Evolutionary conservation across 2,888 invertebrate genomes (phyloP).

Genomic region (Tetramorium bicarinatum): DNA sequence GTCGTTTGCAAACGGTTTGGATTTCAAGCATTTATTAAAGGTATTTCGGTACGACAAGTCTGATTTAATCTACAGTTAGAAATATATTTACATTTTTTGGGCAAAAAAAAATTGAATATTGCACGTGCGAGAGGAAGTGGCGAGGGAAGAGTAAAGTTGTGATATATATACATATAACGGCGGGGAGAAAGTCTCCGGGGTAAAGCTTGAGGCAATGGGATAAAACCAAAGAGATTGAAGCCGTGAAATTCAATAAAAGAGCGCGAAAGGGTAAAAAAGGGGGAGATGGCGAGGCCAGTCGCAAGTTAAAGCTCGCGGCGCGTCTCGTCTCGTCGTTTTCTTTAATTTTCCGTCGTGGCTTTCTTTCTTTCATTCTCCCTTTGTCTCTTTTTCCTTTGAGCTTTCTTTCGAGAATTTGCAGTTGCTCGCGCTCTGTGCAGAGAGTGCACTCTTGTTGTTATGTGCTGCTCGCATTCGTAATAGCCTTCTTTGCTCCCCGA

Average conservation of each 20-base stretch:
- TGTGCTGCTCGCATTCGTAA: neutral
- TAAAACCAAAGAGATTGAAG: constrained; percentile 30
- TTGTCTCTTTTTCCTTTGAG: neutral
- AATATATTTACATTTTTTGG: constrained; percentile 6
- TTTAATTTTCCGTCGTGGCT: constrained; percentile 27
- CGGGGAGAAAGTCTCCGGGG: neutral
- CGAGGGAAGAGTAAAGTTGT: neutral
- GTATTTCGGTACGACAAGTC: neutral
- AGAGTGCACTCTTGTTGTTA: constrained; percentile 38
- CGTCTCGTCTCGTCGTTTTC: constrained; percentile 31
- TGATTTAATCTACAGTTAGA: neutral
- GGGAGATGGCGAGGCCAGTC: neutral
- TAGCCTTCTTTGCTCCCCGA: neutral
- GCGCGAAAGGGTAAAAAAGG: neutral
- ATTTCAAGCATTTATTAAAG: neutral
- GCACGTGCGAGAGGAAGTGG: neutral
- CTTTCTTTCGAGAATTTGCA: constrained; percentile 20
- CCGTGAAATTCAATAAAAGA: constrained; percentile 35
- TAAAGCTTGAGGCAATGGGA: constrained; percentile 23
- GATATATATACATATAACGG: neutral
- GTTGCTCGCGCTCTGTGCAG: neutral
- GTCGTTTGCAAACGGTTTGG: neutral
- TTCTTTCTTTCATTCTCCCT: neutral
- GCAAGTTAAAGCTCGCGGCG: constrained; percentile 27
- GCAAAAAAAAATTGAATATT: neutral